A percentile compares a stretch with the other conserved stretches of the same genome.
Conservation (phyloP, 2,888 invertebrate species). For the Amphipoea oculea region DNA sequence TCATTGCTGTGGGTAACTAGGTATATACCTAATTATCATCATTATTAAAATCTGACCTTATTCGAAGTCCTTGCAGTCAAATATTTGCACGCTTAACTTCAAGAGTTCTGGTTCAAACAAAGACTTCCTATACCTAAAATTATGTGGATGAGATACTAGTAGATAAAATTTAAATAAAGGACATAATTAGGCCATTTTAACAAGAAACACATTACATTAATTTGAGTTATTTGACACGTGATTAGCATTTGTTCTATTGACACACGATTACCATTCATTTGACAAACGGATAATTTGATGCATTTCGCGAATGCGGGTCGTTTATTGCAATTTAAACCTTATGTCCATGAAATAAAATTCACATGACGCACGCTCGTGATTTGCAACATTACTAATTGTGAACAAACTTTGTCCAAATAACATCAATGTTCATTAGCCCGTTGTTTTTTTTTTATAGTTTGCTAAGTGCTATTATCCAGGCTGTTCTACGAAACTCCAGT, state of each 20-base stretch:
- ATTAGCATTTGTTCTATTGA: conserved; percentile 33
- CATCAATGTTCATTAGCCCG: conserved; percentile 1
- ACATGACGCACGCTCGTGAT: too few species aligned
- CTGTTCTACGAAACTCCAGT: conserved; percentile 13
- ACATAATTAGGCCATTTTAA: conserved; percentile 63
- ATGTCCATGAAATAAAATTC: background rate
- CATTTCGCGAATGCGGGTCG: background rate
- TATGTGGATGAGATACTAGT: conserved; percentile 15
- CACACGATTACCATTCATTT: conserved; percentile 24
- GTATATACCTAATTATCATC: background rate
- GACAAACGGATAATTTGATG: conserved; percentile 2
- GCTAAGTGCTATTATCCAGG: background rate
- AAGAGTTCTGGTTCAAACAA: conserved; percentile 30
- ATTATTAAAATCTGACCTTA: background rate
- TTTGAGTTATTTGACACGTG: conserved; percentile 33
- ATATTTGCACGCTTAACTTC: conserved; percentile 18
- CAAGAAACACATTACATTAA: conserved; percentile 29
- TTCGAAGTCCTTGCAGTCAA: conserved; percentile 26
- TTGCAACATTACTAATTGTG: conserved; percentile 2
- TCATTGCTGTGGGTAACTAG: background rate
- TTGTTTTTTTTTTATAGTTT: conserved; percentile 10
- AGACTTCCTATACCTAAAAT: conserved; percentile 4
- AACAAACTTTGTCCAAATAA: conserved; percentile 14
- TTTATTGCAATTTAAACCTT: conserved; percentile 1
- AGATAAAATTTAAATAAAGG: conserved; percentile 36